Evolutionary conservation across 2,113 vertebrate genomes (phyloP).

Genomic region (Tapirus terrestris): DNA sequence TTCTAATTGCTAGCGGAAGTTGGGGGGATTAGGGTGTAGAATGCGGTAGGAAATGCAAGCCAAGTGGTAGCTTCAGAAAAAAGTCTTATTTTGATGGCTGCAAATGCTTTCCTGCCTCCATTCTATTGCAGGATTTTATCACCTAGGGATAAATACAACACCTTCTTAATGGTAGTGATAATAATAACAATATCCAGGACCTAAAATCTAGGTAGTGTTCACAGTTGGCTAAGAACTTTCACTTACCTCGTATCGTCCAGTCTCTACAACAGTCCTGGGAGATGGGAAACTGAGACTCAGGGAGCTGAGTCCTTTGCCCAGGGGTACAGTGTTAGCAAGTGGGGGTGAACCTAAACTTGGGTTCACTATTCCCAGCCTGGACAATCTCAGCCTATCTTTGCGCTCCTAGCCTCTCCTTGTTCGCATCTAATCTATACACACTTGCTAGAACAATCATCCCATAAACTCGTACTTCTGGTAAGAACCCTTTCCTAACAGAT

Average conservation of each 20-base stretch:
- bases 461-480: neutral
- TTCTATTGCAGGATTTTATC: neutral
- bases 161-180: neutral
- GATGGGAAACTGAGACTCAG: neutral
- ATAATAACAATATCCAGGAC: neutral
- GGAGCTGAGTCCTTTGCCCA: neutral
- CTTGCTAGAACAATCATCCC: neutral
- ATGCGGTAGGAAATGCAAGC: neutral
- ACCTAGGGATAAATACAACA: neutral
- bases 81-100: neutral
- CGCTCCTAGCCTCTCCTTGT: neutral
- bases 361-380: rapidly evolving
- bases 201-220: neutral
- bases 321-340: neutral
- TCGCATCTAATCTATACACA: neutral
- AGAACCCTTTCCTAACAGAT: neutral
- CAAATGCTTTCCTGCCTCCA: neutral
- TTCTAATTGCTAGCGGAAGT: neutral
- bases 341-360: neutral
- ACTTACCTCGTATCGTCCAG: neutral
- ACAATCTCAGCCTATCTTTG: too few relatives aligned
- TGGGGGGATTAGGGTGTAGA: rapidly evolving
- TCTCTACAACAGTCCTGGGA: neutral
- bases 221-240: neutral
- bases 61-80: neutral